These are phyloP conservation scores for Tanypteryx hageni DNA, from an alignment of 2,888 invertebrate genomes.

Conservation along the genomic window DNA sequence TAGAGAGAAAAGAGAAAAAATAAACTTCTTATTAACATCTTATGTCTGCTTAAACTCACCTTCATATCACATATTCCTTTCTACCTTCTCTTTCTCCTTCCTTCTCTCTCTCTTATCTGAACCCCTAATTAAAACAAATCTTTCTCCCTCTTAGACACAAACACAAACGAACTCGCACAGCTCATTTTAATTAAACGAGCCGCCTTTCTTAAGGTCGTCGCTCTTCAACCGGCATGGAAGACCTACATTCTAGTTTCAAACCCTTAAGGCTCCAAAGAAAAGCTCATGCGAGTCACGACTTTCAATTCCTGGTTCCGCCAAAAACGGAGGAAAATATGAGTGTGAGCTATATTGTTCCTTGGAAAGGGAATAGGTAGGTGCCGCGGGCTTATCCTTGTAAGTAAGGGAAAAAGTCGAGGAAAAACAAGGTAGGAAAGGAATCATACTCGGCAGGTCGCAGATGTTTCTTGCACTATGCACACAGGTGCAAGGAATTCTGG, in stretches of 20 bases:
- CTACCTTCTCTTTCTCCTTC: no score
- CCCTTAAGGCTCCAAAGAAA: background rate
- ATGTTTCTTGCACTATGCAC: background rate
- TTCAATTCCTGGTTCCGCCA: background rate
- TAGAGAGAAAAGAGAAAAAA: background rate
- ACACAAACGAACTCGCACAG: background rate
- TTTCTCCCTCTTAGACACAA: background rate
- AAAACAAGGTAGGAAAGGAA: background rate
- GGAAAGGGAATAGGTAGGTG: no score
- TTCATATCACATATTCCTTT: background rate
- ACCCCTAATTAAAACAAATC: background rate
- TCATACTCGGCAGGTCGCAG: background rate
- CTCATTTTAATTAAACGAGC: background rate
- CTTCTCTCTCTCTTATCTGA: background rate
- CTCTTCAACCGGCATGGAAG: background rate
- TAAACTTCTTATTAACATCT: background rate
- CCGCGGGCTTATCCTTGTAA: no score
- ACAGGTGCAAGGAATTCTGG: background rate
- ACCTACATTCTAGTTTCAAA: background rate
- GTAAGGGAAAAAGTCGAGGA: background rate
- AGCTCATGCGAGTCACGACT: background rate
- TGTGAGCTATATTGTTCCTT: background rate
- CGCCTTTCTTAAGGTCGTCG: background rate
- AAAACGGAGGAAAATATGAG: background rate
- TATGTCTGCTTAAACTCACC: background rate